A percentile compares a stretch with the other conserved stretches of the same genome.
phyloP scores from a whole-genome alignment of 2,113 vertebrate species.

The Amphiprion ocellaris region DNA sequence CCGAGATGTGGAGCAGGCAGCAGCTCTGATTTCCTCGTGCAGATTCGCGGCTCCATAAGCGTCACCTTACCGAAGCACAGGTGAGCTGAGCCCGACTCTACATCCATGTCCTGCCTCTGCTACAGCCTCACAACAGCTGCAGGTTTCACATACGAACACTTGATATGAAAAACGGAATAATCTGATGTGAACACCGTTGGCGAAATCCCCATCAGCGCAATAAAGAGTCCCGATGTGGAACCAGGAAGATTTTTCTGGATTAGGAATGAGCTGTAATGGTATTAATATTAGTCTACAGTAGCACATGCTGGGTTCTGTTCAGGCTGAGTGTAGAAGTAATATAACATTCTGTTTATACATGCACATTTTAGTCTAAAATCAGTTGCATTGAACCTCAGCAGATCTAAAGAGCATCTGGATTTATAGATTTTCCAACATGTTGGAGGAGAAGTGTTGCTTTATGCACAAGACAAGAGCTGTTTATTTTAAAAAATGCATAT shows the following conservation, averaged over 20 bases:
- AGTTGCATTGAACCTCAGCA: not conserved
- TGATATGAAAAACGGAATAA: conserved; percentile 52
- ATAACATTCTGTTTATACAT: not conserved
- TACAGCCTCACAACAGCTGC: conserved; percentile 68
- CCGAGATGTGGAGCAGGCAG: conserved; percentile 6
- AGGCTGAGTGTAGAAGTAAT: too few species aligned
- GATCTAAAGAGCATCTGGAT: not conserved
- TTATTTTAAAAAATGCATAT: too few species aligned
- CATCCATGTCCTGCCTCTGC: conserved; percentile 17
- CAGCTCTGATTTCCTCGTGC: conserved; percentile 60
- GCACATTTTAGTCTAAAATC: not conserved
- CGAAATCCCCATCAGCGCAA: conserved; percentile 54
- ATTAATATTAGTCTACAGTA: conserved; percentile 45
- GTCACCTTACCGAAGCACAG: conserved; percentile 40
- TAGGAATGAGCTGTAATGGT: conserved; percentile 30
- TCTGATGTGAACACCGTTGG: conserved; percentile 34
- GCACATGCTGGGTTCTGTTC: conserved; percentile 3
- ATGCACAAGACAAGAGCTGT: not conserved
- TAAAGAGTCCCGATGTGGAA: conserved; percentile 47
- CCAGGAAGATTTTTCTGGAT: conserved; percentile 54
- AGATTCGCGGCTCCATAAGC: conserved; percentile 3
- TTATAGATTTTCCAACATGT: not conserved
- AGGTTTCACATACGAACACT: conserved; percentile 47
- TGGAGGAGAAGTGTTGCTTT: not conserved
- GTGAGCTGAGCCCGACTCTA: conserved; percentile 41